Percentiles rank a stretch among this genome's conserved stretches.
These are phyloP conservation scores for Heptranchias perlo DNA, from an alignment of 2,113 vertebrate species.

Conservation along the genomic window DNA sequence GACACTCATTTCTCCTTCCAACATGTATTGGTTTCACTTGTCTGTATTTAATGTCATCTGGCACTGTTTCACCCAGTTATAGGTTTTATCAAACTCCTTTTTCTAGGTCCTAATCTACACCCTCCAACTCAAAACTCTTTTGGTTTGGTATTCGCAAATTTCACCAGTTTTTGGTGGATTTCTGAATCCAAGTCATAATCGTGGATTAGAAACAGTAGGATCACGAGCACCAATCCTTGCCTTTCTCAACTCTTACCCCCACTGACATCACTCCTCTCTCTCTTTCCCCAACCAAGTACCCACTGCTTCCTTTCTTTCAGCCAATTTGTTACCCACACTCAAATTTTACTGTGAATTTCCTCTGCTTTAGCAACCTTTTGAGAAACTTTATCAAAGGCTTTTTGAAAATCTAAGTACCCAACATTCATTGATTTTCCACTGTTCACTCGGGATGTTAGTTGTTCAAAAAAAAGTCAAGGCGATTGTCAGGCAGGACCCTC, in stretches of 20 bases:
- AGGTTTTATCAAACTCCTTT: neutral
- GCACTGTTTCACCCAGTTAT: neutral
- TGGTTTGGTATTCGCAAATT: neutral
- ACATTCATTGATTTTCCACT: neutral
- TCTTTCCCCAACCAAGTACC: too few species aligned
- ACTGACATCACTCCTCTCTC: neutral
- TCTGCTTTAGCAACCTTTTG: neutral
- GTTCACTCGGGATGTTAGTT: neutral
- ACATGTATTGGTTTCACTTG: neutral
- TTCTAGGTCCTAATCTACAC: neutral
- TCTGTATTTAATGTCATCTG: neutral
- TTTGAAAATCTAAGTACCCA: neutral
- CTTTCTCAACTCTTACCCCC: neutral
- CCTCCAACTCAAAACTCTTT: neutral
- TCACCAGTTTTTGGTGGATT: neutral
- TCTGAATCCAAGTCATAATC: neutral
- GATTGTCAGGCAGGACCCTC: neutral
- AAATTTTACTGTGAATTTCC: neutral
- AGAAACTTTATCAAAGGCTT: neutral
- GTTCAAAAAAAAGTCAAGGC: neutral
- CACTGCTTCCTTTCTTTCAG: neutral
- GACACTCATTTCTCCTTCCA: neutral
- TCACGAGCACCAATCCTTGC: neutral
- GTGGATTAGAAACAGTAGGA: neutral
- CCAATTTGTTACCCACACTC: neutral